Evolutionary conservation across 2,888 invertebrate species (phyloP), one percentile per base, ranked within the genome.

Genomic region (Polydesmus complanatus): DNA sequence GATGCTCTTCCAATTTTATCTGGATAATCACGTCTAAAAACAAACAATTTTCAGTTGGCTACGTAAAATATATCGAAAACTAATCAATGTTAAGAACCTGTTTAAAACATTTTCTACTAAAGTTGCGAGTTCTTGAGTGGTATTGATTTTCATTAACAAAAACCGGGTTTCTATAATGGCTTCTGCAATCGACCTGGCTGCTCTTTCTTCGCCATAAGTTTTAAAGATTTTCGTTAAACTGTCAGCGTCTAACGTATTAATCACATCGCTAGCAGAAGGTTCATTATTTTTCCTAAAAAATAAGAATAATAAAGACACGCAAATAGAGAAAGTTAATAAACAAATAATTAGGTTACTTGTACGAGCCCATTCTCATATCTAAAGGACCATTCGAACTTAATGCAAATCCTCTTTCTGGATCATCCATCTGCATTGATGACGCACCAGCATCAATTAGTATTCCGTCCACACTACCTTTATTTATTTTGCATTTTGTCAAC

Each of bases 361-460:
- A 84, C 83, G 37, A 14, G 77, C 93, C 91, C 96, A 96, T 96
- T 71, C 95, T 79, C 95, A 96, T 96, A 70, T 96, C 95, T 60
- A 96, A 77, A 2, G 87, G 88, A 0, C 92, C 94, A 77, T 94
- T 82, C 72, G 83, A 82, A 55, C 82, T 85, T 0, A 94, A 70
- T 5, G 91, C 84, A 75, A 96, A 96, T 0, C 96, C 96, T 69
- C 96, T 79, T 21, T 80, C 78, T 0, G 83, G 80, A 65, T 78
- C 78, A 71, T 94, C 89, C 71, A 93, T 84, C 74, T 96, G 96
- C 91, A 95, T 93, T 0, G 94, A 93, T 0, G 95, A 95, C 69
- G 88, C 89, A 5, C 96, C 96, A 73, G 89, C 86, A 75, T 96
- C 95, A 75, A 94, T 90, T 23, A 96, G 72, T 60, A 94, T 82